Conservation (phyloP, 2,797 vertebrate genomes). For the Pelodytes ibericus region DNA sequence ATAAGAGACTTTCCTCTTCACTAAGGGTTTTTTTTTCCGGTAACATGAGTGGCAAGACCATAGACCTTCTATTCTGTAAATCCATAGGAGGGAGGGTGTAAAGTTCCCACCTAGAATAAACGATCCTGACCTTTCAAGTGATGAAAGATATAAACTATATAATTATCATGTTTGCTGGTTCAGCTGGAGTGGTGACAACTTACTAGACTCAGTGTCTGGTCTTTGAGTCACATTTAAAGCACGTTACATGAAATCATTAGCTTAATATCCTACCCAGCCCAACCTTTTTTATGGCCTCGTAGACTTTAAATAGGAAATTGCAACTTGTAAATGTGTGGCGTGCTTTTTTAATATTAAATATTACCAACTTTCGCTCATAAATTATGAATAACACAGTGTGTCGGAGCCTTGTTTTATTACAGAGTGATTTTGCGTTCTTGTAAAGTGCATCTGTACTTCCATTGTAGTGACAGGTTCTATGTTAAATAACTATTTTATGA, state of each 20-base stretch:
- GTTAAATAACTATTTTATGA: constrained; percentile 32
- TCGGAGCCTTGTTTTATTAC: constrained; percentile 38
- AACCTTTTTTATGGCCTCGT: constrained; percentile 55
- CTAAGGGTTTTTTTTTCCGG: constrained; percentile 32
- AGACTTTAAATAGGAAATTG: constrained; percentile 60
- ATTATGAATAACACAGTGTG: constrained; percentile 39
- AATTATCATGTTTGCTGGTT: constrained; percentile 64
- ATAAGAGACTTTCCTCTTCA: constrained; percentile 56
- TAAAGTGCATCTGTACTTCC: constrained; percentile 1
- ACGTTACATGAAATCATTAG: constrained; percentile 65
- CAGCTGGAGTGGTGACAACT: constrained; percentile 63
- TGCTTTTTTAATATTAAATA: constrained; percentile 40
- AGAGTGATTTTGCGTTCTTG: constrained; percentile 15
- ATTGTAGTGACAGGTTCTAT: constrained; percentile 26
- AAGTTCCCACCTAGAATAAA: constrained; percentile 60
- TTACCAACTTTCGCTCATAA: constrained; percentile 37
- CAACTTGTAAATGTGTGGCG: constrained; percentile 61
- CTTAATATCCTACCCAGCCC: constrained; percentile 58
- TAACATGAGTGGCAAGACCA: constrained; percentile 54
- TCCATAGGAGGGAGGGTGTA: constrained; percentile 52
- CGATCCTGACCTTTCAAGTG: constrained; percentile 62
- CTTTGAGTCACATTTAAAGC: constrained; percentile 62
- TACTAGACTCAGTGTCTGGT: constrained; percentile 62
- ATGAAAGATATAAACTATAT: constrained; percentile 62
- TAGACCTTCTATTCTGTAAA: constrained; percentile 49